These are phyloP conservation scores for Myotis lucifugus DNA, from an alignment of 2,113 vertebrate species.

Conservation along the genomic window DNA sequence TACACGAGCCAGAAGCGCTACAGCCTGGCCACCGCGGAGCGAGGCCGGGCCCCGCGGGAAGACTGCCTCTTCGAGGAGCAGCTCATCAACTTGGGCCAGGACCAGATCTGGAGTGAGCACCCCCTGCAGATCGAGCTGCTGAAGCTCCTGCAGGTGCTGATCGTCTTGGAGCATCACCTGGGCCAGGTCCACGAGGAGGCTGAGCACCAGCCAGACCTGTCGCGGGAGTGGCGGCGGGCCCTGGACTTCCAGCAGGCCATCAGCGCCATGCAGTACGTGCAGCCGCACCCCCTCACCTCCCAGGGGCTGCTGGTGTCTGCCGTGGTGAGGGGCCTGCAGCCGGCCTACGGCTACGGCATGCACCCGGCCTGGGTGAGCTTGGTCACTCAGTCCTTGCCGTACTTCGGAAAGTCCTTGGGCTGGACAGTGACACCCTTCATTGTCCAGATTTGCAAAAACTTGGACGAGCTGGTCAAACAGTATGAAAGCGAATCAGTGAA, in stretches of 20 bases:
- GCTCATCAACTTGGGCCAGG: constrained; percentile 90
- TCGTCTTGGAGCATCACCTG: constrained; percentile 93
- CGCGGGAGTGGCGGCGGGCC: constrained; percentile 94
- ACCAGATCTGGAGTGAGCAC: constrained; percentile 93
- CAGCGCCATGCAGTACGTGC: constrained; percentile 91
- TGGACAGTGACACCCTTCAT: constrained; percentile 94
- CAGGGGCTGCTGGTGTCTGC: constrained; percentile 96
- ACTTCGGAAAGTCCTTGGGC: constrained; percentile 94
- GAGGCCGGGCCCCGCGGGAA: constrained; percentile 55
- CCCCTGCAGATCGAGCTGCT: constrained; percentile 95
- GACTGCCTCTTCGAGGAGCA: constrained; percentile 90
- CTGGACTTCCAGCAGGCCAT: constrained; percentile 96
- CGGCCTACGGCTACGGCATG: constrained; percentile 94
- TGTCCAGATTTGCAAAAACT: constrained; percentile 95
- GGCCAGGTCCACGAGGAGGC: constrained; percentile 83
- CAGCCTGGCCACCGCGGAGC: constrained; percentile 66
- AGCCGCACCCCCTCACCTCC: constrained; percentile 93
- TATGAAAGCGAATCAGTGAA: constrained; percentile 92
- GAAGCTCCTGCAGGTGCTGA: constrained; percentile 94
- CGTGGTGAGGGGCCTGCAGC: constrained; percentile 92
- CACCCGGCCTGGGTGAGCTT: constrained; percentile 95
- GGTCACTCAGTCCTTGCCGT: constrained; percentile 92
- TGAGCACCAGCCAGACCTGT: constrained; percentile 86
- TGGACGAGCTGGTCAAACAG: constrained; percentile 94
- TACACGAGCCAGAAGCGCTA: constrained; percentile 89